These are phyloP conservation scores for Galendromus occidentalis DNA, from an alignment of 1,140 invertebrate species.

Conservation along the genomic window DNA sequence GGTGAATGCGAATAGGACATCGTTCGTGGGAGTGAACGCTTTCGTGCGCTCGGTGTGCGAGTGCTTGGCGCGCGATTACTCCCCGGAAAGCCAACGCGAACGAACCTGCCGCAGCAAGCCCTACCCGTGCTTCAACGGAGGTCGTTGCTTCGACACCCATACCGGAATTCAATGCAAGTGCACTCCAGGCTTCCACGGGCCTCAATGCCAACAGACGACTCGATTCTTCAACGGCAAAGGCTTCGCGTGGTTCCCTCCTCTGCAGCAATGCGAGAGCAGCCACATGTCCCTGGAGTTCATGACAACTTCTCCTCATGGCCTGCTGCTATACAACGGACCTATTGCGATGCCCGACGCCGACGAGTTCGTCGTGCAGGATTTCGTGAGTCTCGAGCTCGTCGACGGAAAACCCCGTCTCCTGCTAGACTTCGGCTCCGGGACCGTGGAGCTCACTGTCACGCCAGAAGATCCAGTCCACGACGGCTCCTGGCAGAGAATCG, in stretches of 20 bases:
- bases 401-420: constrained; percentile 68
- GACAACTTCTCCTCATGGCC: constrained; percentile 64
- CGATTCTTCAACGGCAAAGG: constrained; percentile 75
- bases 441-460: constrained; percentile 65
- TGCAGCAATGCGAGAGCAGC: constrained; percentile 87
- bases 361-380: constrained; percentile 48
- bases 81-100: constrained; percentile 42
- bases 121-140: constrained; percentile 77
- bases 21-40: constrained; percentile 70
- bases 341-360: constrained; percentile 72
- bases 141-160: constrained; percentile 37
- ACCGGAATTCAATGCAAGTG: constrained; percentile 45
- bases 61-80: constrained; percentile 72
- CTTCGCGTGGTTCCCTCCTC: constrained; percentile 83
- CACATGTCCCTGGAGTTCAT: constrained; percentile 87
- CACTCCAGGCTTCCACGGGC: constrained; percentile 71
- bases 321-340: constrained; percentile 90
- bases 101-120: constrained; percentile 52
- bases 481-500: constrained; percentile 84
- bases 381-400: constrained; percentile 76
- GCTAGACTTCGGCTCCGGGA: constrained; percentile 86
- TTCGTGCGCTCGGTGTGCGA: constrained; percentile 51
- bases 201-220: constrained; percentile 82
- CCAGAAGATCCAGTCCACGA: constrained; percentile 67
- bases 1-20: constrained; percentile 89